Percentiles rank a stretch among this genome's conserved stretches.
Conservation (phyloP, 2,113 vertebrate species). For the Hypanus sabinus region DNA sequence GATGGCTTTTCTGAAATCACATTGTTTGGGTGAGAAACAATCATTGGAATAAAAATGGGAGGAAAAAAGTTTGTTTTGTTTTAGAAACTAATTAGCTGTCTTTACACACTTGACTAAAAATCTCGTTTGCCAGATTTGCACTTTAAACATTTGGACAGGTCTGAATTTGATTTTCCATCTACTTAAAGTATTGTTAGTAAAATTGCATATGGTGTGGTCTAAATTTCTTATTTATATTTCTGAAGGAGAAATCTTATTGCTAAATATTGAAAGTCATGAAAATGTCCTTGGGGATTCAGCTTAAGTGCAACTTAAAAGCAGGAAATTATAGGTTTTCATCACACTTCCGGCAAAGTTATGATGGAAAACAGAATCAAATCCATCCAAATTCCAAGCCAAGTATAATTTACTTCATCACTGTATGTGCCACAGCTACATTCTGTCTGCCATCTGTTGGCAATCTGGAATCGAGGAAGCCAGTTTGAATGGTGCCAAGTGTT, state of each 20-base stretch:
- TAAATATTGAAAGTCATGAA: neutral
- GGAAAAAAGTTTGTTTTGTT: neutral
- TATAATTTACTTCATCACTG: conserved; percentile 7
- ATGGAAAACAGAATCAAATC: neutral
- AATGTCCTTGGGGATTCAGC: neutral
- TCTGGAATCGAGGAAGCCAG: neutral
- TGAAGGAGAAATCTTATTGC: neutral
- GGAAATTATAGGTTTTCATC: conserved; percentile 16
- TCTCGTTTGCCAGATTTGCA: no score
- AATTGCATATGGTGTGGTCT: neutral
- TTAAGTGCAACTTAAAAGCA: neutral
- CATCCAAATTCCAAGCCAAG: neutral
- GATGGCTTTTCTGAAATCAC: neutral
- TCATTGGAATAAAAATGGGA: neutral
- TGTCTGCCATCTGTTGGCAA: conserved; percentile 18
- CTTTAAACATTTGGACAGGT: neutral
- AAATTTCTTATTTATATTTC: neutral
- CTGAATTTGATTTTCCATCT: neutral
- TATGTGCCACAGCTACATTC: neutral
- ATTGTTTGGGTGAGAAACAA: neutral
- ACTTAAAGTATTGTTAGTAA: neutral
- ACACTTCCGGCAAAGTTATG: conserved; percentile 3
- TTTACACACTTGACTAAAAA: neutral
- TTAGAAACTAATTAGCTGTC: neutral
- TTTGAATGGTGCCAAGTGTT: conserved; percentile 4